phyloP scores from a whole-genome alignment of 2,888 invertebrate genomes.

The Julus scanicus region DNA sequence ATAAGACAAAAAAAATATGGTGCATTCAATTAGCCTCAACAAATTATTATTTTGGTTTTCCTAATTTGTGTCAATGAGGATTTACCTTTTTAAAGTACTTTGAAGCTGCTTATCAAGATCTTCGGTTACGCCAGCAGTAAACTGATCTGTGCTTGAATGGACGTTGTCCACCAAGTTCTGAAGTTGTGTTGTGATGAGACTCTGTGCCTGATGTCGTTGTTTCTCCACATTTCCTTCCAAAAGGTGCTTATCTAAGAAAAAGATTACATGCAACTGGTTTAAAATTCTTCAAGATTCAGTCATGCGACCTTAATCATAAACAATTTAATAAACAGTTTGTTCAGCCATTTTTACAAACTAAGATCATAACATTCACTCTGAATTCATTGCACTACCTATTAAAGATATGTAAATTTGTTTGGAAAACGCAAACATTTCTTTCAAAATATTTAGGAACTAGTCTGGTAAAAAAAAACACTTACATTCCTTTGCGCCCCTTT shows the following conservation, averaged over 20 bases:
- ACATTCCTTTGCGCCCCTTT: slow-evolving; percentile 91
- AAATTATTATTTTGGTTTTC: background rate
- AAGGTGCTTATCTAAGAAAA: slow-evolving; percentile 25
- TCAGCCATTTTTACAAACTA: no score
- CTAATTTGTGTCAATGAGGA: background rate
- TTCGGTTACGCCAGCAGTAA: background rate
- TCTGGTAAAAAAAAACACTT: slow-evolving; percentile 65
- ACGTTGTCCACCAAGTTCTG: slow-evolving; percentile 49
- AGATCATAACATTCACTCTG: background rate
- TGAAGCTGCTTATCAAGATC: slow-evolving; percentile 38
- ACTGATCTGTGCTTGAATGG: slow-evolving; percentile 44
- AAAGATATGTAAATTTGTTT: no score
- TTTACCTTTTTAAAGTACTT: slow-evolving; percentile 39
- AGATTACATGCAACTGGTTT: background rate
- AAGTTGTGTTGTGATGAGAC: slow-evolving; percentile 31
- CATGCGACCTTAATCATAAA: background rate
- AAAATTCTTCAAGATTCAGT: background rate
- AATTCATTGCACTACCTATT: no score
- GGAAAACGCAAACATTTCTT: no score
- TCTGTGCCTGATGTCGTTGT: slow-evolving; percentile 32
- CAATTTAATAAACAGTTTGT: no score
- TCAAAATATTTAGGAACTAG: background rate
- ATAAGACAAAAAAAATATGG: no score
- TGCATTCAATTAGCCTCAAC: no score
- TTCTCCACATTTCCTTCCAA: slow-evolving; percentile 22